phyloP scores from a whole-genome alignment of 2,888 invertebrate genomes.

The Steinernema hermaphroditum region DNA sequence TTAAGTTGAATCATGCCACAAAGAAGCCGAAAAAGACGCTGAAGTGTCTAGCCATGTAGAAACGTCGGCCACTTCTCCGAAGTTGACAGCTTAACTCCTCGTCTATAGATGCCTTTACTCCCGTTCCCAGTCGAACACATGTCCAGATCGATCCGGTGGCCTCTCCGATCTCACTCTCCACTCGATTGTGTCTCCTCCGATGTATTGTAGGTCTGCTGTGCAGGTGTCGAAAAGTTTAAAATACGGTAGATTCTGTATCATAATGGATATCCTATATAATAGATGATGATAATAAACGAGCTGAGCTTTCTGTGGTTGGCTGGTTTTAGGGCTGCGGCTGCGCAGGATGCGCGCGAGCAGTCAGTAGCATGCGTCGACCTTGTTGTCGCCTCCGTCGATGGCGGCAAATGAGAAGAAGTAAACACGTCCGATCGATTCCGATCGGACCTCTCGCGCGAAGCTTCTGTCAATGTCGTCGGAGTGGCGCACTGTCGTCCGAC shows the following conservation, averaged over 20 bases:
- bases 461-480: background rate
- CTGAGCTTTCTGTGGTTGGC: background rate
- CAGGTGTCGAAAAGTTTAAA: slow-evolving; percentile 3
- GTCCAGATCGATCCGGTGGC: slow-evolving; percentile 28
- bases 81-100: background rate
- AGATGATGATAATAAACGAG: background rate
- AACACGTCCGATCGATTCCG: slow-evolving; percentile 15
- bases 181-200: slow-evolving; percentile 17
- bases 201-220: slow-evolving; percentile 24
- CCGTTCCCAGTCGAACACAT: background rate
- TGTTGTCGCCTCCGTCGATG: background rate
- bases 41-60: background rate
- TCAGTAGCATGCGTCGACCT: slow-evolving; percentile 1
- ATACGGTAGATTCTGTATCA: slow-evolving; percentile 7
- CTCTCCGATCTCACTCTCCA: slow-evolving; percentile 27
- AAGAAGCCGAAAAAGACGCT: slow-evolving; percentile 17
- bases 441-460: background rate
- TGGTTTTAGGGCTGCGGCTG: background rate
- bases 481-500: too few species aligned
- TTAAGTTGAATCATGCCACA: slow-evolving; percentile 1
- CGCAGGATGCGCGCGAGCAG: background rate
- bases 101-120: background rate
- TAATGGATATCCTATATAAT: background rate
- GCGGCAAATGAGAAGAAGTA: background rate
- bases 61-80: background rate